These are phyloP conservation scores for Ctenodactylus gundi DNA, from an alignment of 2,113 vertebrate species.

Conservation along the genomic window DNA sequence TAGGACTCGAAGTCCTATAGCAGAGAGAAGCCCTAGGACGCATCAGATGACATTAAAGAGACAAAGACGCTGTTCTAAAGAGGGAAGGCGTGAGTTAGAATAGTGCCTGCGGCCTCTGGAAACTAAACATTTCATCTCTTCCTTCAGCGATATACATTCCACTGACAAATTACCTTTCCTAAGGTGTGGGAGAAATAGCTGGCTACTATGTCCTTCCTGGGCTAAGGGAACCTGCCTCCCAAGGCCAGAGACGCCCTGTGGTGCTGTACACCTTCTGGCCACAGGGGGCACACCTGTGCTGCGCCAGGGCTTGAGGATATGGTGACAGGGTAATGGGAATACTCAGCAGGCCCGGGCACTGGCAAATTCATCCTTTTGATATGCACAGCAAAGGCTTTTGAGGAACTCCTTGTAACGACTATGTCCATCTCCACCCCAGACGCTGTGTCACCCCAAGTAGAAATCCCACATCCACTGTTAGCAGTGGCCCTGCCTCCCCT, in stretches of 20 bases:
- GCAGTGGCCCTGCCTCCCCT: not conserved
- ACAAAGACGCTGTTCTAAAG: not conserved
- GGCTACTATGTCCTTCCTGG: too few relatives aligned
- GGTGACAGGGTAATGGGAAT: too few relatives aligned
- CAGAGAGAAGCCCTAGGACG: not conserved
- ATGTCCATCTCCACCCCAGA: too few relatives aligned
- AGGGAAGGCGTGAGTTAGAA: not conserved
- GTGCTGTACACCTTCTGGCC: too few relatives aligned
- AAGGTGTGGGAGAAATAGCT: too few relatives aligned
- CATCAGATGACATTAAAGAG: not conserved
- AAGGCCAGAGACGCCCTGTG: not conserved
- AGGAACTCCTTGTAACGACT: too few relatives aligned
- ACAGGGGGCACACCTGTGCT: too few relatives aligned
- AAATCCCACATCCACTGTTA: not conserved
- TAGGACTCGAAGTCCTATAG: not conserved
- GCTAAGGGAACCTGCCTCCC: not conserved
- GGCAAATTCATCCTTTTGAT: not conserved
- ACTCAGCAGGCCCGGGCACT: too few relatives aligned
- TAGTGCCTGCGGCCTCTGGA: not conserved
- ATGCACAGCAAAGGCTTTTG: too few relatives aligned
- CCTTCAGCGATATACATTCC: not conserved
- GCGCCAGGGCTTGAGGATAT: too few relatives aligned
- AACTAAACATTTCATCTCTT: not conserved
- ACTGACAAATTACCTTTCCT: not conserved
- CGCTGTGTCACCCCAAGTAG: not conserved